Evolutionary conservation across 2,797 vertebrate species (phyloP).

Genomic region (Oreochromis grahami): DNA sequence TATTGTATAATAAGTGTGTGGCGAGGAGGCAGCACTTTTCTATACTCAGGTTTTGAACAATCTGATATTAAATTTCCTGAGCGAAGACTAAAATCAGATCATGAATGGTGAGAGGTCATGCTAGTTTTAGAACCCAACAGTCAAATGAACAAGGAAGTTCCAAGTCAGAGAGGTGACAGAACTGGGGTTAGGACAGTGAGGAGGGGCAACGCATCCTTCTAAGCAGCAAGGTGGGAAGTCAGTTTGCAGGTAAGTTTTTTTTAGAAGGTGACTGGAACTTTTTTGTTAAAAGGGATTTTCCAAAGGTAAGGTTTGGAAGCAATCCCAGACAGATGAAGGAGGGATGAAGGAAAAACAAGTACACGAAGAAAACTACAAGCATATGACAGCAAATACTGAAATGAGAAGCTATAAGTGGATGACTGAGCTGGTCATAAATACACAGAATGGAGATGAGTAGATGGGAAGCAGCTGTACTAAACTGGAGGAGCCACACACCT

Average conservation of each 20-base stretch:
- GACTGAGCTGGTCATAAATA: too few relatives aligned
- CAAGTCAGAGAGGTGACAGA: not conserved
- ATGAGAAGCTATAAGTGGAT: not conserved
- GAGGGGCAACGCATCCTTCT: not conserved
- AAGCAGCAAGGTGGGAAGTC: not conserved
- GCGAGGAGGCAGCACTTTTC: not conserved
- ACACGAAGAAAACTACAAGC: not conserved
- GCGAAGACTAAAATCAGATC: not conserved
- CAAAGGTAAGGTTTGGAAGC: not conserved
- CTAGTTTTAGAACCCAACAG: not conserved
- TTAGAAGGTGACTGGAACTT: not conserved
- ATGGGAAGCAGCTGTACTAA: too few relatives aligned
- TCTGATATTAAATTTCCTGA: not conserved
- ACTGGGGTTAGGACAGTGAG: not conserved
- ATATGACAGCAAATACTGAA: not conserved
- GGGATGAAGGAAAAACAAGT: not conserved
- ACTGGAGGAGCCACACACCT: too few relatives aligned
- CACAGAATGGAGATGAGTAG: too few relatives aligned
- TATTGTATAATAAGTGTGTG: not conserved
- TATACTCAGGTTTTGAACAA: not conserved
- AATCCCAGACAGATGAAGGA: not conserved
- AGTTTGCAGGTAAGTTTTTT: not conserved
- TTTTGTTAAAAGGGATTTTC: fast-evolving
- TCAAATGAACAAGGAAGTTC: not conserved
- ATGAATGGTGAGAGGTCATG: not conserved